Percentiles rank a stretch among this genome's conserved stretches.
phyloP scores from a whole-genome alignment of 2,113 vertebrate genomes.

The Bubo blakistoni region DNA sequence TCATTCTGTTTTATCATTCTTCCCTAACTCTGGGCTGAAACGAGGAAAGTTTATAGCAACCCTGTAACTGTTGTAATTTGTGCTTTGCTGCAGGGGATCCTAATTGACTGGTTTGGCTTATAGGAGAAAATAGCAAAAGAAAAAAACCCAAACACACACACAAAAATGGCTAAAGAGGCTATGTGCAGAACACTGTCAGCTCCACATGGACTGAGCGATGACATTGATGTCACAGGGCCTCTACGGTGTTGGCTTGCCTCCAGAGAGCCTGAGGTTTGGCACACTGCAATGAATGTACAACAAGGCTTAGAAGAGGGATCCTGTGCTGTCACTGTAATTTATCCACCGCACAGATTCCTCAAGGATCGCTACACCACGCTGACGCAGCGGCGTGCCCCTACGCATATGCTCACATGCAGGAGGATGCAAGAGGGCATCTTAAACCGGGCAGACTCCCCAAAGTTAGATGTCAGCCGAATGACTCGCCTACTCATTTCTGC shows the following conservation, averaged over 20 bases:
- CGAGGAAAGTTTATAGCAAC: not conserved
- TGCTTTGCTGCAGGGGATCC: not conserved
- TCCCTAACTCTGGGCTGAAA: not conserved
- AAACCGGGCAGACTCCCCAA: not conserved
- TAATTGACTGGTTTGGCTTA: not conserved
- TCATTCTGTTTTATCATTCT: rapidly evolving
- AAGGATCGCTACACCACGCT: not conserved
- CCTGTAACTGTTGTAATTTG: not conserved
- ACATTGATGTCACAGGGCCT: not conserved
- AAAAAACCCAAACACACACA: not conserved
- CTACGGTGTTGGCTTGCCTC: not conserved
- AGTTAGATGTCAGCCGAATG: not conserved
- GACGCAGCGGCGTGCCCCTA: rapidly evolving
- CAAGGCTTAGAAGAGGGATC: not conserved
- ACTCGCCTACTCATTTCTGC: not conserved
- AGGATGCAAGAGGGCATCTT: not conserved
- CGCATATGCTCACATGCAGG: rapidly evolving
- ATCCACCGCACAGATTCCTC: not conserved
- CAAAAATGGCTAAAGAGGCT: not conserved
- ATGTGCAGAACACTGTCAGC: not conserved
- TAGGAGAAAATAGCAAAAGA: not conserved
- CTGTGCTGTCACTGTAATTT: rapidly evolving
- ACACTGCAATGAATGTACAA: rapidly evolving
- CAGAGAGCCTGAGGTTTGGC: not conserved
- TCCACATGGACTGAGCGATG: not conserved